Evolutionary conservation across 2,888 invertebrate genomes (phyloP).

Genomic region (Pammene aurita): DNA sequence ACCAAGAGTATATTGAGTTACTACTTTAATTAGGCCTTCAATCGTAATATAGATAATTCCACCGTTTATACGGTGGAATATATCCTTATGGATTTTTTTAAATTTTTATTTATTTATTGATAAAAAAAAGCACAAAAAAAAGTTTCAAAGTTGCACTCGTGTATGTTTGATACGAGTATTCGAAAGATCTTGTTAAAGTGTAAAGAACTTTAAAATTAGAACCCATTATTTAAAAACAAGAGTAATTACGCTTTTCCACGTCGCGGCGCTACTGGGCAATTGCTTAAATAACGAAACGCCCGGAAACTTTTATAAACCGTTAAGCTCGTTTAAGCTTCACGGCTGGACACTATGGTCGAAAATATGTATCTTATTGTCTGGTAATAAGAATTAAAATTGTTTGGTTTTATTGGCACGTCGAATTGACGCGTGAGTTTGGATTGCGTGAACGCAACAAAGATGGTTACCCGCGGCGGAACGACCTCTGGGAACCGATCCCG

Average conservation of each 20-base stretch:
- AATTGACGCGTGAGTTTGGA: slow-evolving; percentile 32
- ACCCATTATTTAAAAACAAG: slow-evolving; percentile 20
- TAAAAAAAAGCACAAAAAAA: no score
- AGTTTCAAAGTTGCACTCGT: no score
- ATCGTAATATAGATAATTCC: no score
- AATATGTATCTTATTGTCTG: slow-evolving; percentile 6
- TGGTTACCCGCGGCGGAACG: slow-evolving; percentile 51
- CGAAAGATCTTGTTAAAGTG: background rate
- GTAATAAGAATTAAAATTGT: slow-evolving; percentile 21
- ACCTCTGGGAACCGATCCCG: slow-evolving; percentile 71
- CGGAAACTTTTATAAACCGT: slow-evolving; percentile 15
- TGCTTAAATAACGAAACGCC: background rate
- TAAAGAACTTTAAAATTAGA: slow-evolving; percentile 12
- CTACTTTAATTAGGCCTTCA: no score
- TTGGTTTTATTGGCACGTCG: slow-evolving; percentile 5
- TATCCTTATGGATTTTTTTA: no score
- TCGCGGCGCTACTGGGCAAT: slow-evolving; percentile 26
- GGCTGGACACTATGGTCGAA: background rate
- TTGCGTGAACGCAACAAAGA: slow-evolving; percentile 69
- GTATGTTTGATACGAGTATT: no score
- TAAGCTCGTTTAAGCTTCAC: slow-evolving; percentile 19
- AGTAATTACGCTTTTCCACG: slow-evolving; percentile 33
- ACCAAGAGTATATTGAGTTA: no score
- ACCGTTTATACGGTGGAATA: no score
- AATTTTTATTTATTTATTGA: background rate